phyloP scores from a whole-genome alignment of 2,113 vertebrate species.

The Aleadryas rufinucha region DNA sequence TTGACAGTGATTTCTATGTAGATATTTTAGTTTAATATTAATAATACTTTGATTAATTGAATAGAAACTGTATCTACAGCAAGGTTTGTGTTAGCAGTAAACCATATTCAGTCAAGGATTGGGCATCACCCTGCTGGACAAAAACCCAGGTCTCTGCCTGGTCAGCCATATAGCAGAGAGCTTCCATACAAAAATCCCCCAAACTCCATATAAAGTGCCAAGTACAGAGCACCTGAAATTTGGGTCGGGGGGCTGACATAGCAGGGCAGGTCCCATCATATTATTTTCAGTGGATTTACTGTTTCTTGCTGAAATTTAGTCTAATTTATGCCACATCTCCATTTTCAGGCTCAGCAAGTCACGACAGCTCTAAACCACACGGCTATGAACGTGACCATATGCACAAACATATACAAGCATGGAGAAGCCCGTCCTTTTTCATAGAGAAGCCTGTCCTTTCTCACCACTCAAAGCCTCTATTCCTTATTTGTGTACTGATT shows the following conservation, averaged over 20 bases:
- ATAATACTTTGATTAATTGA: background rate
- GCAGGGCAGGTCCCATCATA: background rate
- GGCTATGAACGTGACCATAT: background rate
- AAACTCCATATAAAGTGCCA: background rate
- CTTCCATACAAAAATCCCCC: background rate
- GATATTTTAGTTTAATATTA: background rate
- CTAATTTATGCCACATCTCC: background rate
- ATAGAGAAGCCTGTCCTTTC: background rate
- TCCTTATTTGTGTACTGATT: background rate
- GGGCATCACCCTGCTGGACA: background rate
- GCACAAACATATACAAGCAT: background rate
- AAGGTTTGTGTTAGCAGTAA: background rate
- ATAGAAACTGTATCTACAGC: background rate
- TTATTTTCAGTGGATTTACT: background rate
- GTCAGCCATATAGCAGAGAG: background rate
- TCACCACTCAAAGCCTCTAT: background rate
- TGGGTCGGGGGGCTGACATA: fast-evolving
- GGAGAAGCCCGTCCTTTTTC: background rate
- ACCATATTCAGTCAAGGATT: background rate
- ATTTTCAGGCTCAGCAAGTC: background rate
- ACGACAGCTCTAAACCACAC: background rate
- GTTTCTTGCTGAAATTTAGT: background rate
- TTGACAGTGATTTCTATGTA: background rate
- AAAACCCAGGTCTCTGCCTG: background rate
- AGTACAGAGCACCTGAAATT: background rate